phyloP scores from a whole-genome alignment of 2,888 invertebrate species.

The Sesamia inferens region DNA sequence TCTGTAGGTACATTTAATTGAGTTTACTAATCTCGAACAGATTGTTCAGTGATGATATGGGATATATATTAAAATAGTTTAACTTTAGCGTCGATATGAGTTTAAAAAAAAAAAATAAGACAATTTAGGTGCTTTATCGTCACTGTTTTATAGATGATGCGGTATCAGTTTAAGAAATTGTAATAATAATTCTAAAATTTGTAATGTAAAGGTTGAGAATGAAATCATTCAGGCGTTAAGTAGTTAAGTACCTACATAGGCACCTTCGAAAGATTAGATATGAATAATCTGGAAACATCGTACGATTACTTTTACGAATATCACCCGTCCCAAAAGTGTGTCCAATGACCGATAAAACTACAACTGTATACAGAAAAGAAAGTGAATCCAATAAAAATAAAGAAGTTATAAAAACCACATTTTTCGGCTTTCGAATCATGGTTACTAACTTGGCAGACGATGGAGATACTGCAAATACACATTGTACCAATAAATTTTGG shows the following conservation, averaged over 20 bases:
- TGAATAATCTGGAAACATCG: conserved; percentile 60
- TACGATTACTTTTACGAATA: conserved; percentile 65
- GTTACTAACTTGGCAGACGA: conserved; percentile 76
- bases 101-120: no score
- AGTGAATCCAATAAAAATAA: conserved; percentile 65
- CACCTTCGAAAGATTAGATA: conserved; percentile 62
- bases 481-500: conserved; percentile 77
- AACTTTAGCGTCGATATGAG: no score
- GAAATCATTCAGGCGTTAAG: conserved; percentile 23
- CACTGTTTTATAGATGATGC: background rate
- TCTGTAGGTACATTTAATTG: conserved; percentile 32
- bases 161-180: background rate
- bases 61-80: no score
- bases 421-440: conserved; percentile 67
- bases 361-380: conserved; percentile 63
- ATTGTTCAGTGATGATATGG: conserved; percentile 13
- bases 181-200: background rate
- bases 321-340: conserved; percentile 54
- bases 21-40: conserved; percentile 21
- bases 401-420: conserved; percentile 68
- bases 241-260: conserved; percentile 27
- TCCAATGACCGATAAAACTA: conserved; percentile 67
- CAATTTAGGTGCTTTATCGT: no score
- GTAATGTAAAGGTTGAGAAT: background rate
- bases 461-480: conserved; percentile 76